Evolutionary conservation across 2,888 invertebrate species (phyloP).

Genomic region (Latheticus oryzae): DNA sequence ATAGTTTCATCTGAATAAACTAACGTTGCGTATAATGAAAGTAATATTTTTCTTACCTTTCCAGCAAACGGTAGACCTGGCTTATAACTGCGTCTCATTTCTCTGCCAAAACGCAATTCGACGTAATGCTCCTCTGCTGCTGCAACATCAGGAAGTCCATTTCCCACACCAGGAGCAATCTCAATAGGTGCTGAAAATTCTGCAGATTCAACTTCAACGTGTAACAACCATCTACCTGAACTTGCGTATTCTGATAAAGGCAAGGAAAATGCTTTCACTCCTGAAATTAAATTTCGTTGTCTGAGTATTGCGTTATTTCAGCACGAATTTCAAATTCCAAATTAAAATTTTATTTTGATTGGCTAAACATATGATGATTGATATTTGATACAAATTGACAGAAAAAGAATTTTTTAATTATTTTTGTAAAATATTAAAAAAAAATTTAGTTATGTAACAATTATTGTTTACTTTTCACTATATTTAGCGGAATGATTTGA

Average conservation of each 20-base stretch:
- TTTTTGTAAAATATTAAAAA: too few relatives aligned
- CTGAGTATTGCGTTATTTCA: too few relatives aligned
- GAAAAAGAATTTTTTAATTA: too few relatives aligned
- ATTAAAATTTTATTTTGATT: too few relatives aligned
- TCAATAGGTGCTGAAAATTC: slow-evolving; percentile 70
- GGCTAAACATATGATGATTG: too few relatives aligned
- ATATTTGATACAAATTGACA: too few relatives aligned
- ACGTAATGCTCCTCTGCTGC: slow-evolving; percentile 77
- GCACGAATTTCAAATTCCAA: too few relatives aligned
- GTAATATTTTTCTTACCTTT: slow-evolving; percentile 65
- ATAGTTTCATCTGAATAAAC: too few relatives aligned
- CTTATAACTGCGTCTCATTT: slow-evolving; percentile 74
- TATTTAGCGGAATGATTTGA: slow-evolving; percentile 1
- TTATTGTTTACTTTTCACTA: too few relatives aligned
- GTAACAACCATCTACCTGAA: slow-evolving; percentile 71
- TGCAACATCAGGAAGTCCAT: slow-evolving; percentile 69
- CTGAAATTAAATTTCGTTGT: too few relatives aligned
- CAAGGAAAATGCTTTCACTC: slow-evolving; percentile 71
- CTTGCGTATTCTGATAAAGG: slow-evolving; percentile 70
- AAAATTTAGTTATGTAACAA: too few relatives aligned
- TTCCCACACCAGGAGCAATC: slow-evolving; percentile 65
- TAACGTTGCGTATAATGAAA: slow-evolving; percentile 11
- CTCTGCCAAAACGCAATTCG: slow-evolving; percentile 73
- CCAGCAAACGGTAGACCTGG: slow-evolving; percentile 76
- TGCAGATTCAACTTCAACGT: slow-evolving; percentile 68